Base-by-base conservation (phyloP, 2,797 vertebrate species). In the Gadopsis bispinosus region DNA sequence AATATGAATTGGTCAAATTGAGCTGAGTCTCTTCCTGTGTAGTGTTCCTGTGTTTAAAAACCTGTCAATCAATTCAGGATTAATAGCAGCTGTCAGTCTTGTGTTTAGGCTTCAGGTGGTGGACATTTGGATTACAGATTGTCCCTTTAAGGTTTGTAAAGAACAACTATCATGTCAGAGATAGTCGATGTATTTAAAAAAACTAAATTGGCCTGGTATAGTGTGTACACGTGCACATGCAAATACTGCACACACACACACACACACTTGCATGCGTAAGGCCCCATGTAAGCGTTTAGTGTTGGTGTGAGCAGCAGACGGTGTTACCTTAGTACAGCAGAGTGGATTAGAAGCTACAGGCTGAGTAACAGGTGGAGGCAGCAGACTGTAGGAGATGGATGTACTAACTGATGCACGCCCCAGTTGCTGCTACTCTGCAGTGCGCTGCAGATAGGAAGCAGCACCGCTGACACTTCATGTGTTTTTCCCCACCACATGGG, bases 261-360 rank as follows among this genome's bases (percentile, higher is more conserved):
- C 64, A 29, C 26, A 59, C 19, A 47, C 45, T 55, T 22, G 13
- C 65, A 70, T 3, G 22, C 39, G 31, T 51, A 11, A 71, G 33
- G 61, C 14, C 37, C 16, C 12, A 12, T 58, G 75, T 51, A 50
- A 14, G 54, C 22, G 39, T 65, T 64, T 47, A 35, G 22, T 58
- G 33, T 50, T 26, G 37, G 11, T 59, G 20, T 43, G 41, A 69
- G 71, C 64, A 63, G 53, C 26, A 47, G 6, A 56, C 67, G 77
- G 39, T 68, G 48, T 31, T 6, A 37, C 29, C 26, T 35, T 37
- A 14, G 26, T 45, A 65, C 64, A 63, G 53, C 26, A 47, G 6
- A 56, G 41, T 73, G 43, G 20, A 68, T 58, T 45, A 50, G 64
- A 62, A 20, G 70, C 58, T 39, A 73, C 70, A 74, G 79, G 68